Base-by-base conservation (phyloP, 1,140 invertebrate genomes). In the Drosophila suzukii region DNA sequence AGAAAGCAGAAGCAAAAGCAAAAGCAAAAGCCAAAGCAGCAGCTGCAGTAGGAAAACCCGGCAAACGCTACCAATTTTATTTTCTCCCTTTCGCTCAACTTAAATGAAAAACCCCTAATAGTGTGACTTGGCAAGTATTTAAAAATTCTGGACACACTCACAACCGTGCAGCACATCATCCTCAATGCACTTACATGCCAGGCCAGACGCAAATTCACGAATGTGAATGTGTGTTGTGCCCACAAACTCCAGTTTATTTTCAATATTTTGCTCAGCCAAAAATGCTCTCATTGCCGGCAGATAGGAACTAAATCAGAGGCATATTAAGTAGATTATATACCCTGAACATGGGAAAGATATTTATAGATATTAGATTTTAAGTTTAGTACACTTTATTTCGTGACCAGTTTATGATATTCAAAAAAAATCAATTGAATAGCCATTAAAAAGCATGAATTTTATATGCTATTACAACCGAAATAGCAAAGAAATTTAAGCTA, bases 201-300 rank as follows among this genome's bases (percentile, higher is more conserved):
- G 36, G 32, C 44, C 59, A 83, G 58, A 75, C 68, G 53, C 59
- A 75, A 65, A 76, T 65, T 41, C 47, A 38, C 44, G 57, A 54
- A 73, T 77, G 51, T 44, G 57, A 58, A 73, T 77, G 51, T 54
- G 49, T 54, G 41, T 54, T n/a, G 5, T 13, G 12, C n/a, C 20
- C 51, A 56, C 30, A 49, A 57, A 61, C 60, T 80, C 55, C 41
- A 60, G 78, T 79, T 83, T 83, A 83, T 83, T 83, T 77, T 73
- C 71, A 88, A 86, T 89, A 88, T 89, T 80, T 88, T 83, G 59
- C 82, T 83, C 79, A 82, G 57, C 78, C 75, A 73, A 83, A 83
- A 73, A 73, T 66, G 46, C 36, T 62, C n/a, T 51, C 74, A 62
- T 43, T 60, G 53, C 47, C 47, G 68, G 49, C 24, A 58, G 56